Conservation (phyloP, 35 echinoderm and acorn worm species). For the Apostichopus parvimensis region DNA sequence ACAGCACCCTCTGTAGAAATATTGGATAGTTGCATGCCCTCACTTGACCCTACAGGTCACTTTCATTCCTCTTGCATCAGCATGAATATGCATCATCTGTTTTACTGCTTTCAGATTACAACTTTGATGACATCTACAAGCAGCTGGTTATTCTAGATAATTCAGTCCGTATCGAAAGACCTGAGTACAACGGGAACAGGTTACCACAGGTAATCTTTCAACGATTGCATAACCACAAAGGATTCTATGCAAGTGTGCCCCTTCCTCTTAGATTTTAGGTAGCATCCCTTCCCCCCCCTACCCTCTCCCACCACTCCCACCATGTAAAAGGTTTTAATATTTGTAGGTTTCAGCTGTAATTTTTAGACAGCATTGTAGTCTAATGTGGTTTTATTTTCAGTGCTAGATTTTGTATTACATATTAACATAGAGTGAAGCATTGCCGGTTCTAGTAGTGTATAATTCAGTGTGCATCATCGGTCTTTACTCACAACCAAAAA, state of each 20-base stretch:
- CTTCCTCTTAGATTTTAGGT: neutral
- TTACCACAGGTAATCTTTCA: constrained; percentile 68
- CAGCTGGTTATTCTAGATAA: constrained; percentile 74
- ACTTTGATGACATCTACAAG: constrained; percentile 67
- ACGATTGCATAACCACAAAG: neutral
- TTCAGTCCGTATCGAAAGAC: constrained; percentile 75
- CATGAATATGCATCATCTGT: neutral
- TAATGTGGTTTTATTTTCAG: no score
- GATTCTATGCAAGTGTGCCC: neutral
- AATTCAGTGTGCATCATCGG: no score
- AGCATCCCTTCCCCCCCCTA: neutral
- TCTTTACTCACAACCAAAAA: no score
- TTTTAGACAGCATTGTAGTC: no score
- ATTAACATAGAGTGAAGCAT: no score
- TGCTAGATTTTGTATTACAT: no score
- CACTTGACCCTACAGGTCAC: neutral
- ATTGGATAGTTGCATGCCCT: no score
- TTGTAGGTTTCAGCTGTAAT: no score
- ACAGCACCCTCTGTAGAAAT: no score
- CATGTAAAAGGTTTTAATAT: no score
- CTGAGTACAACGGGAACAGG: constrained; percentile 66
- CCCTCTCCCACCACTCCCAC: no score
- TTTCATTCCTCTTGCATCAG: neutral
- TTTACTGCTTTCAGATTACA: constrained; percentile 32
- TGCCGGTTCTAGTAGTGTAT: no score